Base-by-base conservation (phyloP, 2,888 invertebrate species). In the Amphipoea lucens region DNA sequence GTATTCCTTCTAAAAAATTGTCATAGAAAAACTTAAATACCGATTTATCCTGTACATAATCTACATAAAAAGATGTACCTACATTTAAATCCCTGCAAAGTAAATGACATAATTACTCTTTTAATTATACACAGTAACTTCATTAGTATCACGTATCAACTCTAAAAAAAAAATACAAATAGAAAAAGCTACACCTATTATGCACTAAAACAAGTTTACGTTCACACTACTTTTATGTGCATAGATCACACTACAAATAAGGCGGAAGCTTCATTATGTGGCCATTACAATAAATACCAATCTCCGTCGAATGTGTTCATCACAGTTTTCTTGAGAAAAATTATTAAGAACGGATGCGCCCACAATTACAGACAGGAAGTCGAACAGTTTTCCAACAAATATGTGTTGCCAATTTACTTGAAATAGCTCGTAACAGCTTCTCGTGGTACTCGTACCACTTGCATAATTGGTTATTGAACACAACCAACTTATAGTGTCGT, bases 291-390 rank as follows among this genome's bases (percentile, higher is more conserved):
- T 88, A 83, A 89, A 84, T 84, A 81, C 75, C 80, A 80, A 83
- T 86, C 79, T 71, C 79, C 79, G 67, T 60, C 51, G 54, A 81
- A 88, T 82, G 81, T 88, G 77, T 78, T 80, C 84, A 88, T 88
- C 81, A 79, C 74, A 81, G 45, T 86, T 86, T 89, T 88, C 88
- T 74, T 76, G 57, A 75, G 84, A 86, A 88, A 87, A 86, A 79
- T 78, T 67, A 89, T 83, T 81, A 84, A 76, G 78, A 88, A 85
- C 94, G 93, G 93, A 94, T 92, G 91, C 90, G 79, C 87, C 90
- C 91, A 92, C 90, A 92, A 94, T 94, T 93, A 94, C 84, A 77
- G 84, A 88, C 85, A 90, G 94, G 94, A 94, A 92, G 87, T 90
- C 63, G 36, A 76, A 86, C 82, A 74, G 86, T 90, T 91, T 90